Conservation (phyloP, 2,888 invertebrate species). For the Acrobasis repandana region DNA sequence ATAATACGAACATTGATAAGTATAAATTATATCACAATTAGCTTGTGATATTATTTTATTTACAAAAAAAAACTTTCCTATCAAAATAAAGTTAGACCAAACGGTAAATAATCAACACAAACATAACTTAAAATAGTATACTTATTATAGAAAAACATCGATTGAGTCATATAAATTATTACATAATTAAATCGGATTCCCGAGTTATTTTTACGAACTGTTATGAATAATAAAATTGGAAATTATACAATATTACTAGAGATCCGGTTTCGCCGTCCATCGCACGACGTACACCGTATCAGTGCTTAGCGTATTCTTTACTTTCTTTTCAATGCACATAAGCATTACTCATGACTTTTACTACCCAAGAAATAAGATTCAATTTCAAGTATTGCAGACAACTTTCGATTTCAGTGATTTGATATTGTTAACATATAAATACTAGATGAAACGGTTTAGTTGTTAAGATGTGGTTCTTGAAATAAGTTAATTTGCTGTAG, state of each 20-base stretch:
- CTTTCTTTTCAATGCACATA: slow-evolving; percentile 22
- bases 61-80: too few species aligned
- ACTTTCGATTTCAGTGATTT: slow-evolving; percentile 24
- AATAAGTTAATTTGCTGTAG: slow-evolving; percentile 3
- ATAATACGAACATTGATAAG: too few species aligned
- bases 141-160: background rate
- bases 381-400: background rate
- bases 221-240: slow-evolving; percentile 25
- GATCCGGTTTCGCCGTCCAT: slow-evolving; percentile 40
- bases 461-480: background rate
- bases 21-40: too few species aligned
- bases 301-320: slow-evolving; percentile 22
- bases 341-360: slow-evolving; percentile 17
- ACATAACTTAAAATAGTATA: background rate
- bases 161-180: slow-evolving; percentile 4
- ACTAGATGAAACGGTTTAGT: background rate
- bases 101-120: background rate
- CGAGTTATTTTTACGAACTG: background rate
- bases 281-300: slow-evolving; percentile 18
- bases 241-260: slow-evolving; percentile 34
- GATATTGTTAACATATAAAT: slow-evolving; percentile 17
- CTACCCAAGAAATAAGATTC: slow-evolving; percentile 11
- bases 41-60: too few species aligned
- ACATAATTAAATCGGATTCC: slow-evolving; percentile 11
- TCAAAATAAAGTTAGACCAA: too few species aligned